These are phyloP conservation scores for Ptilodon capucinus DNA, from an alignment of 2,888 invertebrate genomes.

Conservation along the genomic window DNA sequence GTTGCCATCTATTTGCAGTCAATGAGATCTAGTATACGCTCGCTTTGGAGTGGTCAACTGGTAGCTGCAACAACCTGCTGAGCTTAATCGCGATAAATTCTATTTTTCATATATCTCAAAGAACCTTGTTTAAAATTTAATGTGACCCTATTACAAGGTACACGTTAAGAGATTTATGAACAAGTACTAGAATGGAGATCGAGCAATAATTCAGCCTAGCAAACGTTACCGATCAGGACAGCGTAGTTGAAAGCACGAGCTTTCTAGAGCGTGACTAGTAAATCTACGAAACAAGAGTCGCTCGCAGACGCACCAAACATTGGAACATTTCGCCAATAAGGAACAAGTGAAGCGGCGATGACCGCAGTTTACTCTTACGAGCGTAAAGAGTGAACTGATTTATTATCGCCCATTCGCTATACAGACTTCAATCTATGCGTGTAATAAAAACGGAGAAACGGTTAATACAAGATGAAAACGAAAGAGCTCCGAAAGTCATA, in stretches of 20 bases:
- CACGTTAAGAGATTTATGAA: constrained; percentile 22
- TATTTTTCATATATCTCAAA: constrained; percentile 18
- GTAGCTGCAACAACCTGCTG: neutral
- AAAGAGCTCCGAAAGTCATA: neutral
- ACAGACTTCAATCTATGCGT: constrained; percentile 11
- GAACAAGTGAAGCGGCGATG: constrained; percentile 39
- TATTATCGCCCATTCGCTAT: constrained; percentile 38
- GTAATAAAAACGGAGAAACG: constrained; percentile 1
- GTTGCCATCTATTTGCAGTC: constrained; percentile 22
- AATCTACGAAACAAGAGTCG: constrained; percentile 49
- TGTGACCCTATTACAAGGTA: constrained; percentile 28
- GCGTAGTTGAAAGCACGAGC: constrained; percentile 48
- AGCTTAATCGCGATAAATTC: neutral
- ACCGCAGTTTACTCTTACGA: constrained; percentile 35
- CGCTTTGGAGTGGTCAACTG: constrained; percentile 23
- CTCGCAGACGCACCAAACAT: constrained; percentile 29
- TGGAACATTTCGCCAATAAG: constrained; percentile 51
- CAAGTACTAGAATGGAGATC: constrained; percentile 32
- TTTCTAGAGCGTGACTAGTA: constrained; percentile 63
- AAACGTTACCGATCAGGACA: constrained; percentile 43
- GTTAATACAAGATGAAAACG: constrained; percentile 1
- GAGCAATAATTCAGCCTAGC: constrained; percentile 34
- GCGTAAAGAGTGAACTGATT: constrained; percentile 40
- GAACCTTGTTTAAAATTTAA: constrained; percentile 23
- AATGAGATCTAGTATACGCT: constrained; percentile 22